Percentiles rank a stretch among this genome's conserved stretches.
Evolutionary conservation across 2,797 vertebrate genomes (phyloP).

Genomic region (Enoplosus armatus): DNA sequence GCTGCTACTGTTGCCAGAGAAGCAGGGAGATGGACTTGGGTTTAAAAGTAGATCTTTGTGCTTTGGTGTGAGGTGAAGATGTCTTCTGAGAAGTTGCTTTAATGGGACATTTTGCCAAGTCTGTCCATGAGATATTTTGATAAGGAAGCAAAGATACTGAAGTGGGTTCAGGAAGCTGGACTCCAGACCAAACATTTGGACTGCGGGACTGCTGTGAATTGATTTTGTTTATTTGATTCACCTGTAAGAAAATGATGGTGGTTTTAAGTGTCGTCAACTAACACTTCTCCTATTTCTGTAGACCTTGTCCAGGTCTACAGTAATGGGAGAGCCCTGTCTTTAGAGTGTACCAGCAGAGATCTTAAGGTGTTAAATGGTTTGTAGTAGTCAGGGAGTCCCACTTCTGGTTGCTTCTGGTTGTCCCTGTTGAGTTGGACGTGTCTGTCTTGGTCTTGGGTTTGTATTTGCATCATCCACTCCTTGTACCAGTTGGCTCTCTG

Average conservation of each 20-base stretch:
- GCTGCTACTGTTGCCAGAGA: constrained; percentile 4
- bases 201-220: not conserved
- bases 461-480: not conserved
- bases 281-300: too few species aligned
- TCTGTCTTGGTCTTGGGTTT: not conserved
- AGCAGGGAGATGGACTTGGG: constrained; percentile 17
- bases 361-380: not conserved
- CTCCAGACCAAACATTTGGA: not conserved
- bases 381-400: not conserved
- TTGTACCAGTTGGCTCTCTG: not conserved
- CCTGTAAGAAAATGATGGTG: not conserved
- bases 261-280: not conserved
- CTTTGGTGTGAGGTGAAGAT: not conserved
- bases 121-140: not conserved
- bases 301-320: too few species aligned
- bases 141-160: not conserved
- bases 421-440: constrained; percentile 3
- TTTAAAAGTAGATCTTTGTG: constrained; percentile 32
- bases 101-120: not conserved
- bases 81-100: constrained; percentile 9
- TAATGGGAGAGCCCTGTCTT: not conserved
- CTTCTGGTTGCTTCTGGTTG: not conserved
- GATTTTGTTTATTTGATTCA: not conserved
- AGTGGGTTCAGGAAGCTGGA: not conserved
- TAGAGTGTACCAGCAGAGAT: not conserved